Percentiles rank a stretch among this genome's conserved stretches.
These are phyloP conservation scores for Rhyacichthys aspro DNA, from an alignment of 2,797 vertebrate species.

Conservation along the genomic window DNA sequence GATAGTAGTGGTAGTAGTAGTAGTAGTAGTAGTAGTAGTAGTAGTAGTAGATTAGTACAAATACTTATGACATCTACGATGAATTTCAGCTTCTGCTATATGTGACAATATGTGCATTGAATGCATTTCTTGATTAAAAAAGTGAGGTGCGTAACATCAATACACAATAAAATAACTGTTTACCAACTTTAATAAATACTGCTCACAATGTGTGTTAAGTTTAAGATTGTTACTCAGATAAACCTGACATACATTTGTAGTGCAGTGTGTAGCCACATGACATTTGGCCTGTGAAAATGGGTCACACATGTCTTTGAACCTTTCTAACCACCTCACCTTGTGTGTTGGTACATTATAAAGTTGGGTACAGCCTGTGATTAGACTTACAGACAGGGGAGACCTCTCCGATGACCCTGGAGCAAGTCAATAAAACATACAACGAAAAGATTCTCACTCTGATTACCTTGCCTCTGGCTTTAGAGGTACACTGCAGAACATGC, in stretches of 20 bases:
- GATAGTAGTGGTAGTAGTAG: too few relatives aligned
- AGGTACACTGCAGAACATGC: slow-evolving; percentile 37
- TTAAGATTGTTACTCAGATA: neutral
- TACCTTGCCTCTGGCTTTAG: slow-evolving; percentile 53
- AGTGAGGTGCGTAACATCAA: too few relatives aligned
- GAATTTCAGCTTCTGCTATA: too few relatives aligned
- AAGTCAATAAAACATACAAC: slow-evolving; percentile 74
- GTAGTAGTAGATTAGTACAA: too few relatives aligned
- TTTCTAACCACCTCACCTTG: slow-evolving; percentile 54
- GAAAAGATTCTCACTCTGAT: slow-evolving; percentile 66
- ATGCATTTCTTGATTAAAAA: too few relatives aligned
- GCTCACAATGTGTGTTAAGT: too few relatives aligned
- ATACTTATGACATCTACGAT: too few relatives aligned
- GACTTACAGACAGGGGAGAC: slow-evolving; percentile 46
- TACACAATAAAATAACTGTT: too few relatives aligned
- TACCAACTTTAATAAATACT: too few relatives aligned
- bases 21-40: too few relatives aligned
- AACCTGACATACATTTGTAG: neutral
- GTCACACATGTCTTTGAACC: slow-evolving; percentile 66
- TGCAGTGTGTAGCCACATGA: slow-evolving; percentile 56
- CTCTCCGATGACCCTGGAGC: slow-evolving; percentile 62
- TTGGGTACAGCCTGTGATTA: slow-evolving; percentile 53
- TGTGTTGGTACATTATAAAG: slow-evolving; percentile 45
- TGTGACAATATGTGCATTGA: too few relatives aligned
- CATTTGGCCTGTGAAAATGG: slow-evolving; percentile 63